A percentile compares a stretch with the other conserved stretches of the same genome.
These are phyloP conservation scores for Calliphora vicina DNA, from an alignment of 1,140 invertebrate species.

Conservation along the genomic window DNA sequence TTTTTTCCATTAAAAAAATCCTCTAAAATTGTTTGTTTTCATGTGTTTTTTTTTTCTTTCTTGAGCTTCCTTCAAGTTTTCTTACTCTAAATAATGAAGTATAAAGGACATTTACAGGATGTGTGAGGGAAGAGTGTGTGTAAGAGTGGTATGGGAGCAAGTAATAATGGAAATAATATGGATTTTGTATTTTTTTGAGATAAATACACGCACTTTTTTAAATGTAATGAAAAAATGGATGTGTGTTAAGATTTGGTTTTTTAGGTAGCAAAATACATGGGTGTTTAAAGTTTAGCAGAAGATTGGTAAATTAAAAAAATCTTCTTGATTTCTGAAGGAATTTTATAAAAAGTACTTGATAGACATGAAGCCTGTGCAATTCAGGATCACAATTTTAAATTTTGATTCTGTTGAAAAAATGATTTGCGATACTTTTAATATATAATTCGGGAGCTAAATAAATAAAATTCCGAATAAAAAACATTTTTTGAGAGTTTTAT, in stretches of 20 bases:
- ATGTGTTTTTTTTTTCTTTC: not conserved
- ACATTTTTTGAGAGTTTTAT: too few relatives aligned
- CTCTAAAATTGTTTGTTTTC: not conserved
- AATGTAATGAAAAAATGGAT: not conserved
- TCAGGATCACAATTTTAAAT: too few relatives aligned
- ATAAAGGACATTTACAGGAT: not conserved
- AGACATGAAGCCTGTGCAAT: too few relatives aligned
- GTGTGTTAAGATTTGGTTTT: not conserved
- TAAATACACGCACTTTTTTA: constrained; percentile 1
- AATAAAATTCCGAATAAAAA: too few relatives aligned
- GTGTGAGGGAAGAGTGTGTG: not conserved
- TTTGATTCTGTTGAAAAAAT: too few relatives aligned
- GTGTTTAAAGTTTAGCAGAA: too few relatives aligned
- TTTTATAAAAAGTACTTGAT: too few relatives aligned
- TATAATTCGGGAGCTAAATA: too few relatives aligned
- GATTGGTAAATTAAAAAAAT: too few relatives aligned
- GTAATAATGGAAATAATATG: not conserved
- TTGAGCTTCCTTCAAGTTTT: not conserved
- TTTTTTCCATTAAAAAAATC: not conserved
- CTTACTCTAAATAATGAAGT: not conserved
- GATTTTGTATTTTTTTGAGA: not conserved
- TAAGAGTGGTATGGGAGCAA: not conserved
- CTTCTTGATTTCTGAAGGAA: too few relatives aligned
- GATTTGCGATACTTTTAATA: too few relatives aligned
- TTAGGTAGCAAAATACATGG: too few relatives aligned